Evolutionary conservation across 2,888 invertebrate species (phyloP).

Genomic region (Calliphora vomitoria): DNA sequence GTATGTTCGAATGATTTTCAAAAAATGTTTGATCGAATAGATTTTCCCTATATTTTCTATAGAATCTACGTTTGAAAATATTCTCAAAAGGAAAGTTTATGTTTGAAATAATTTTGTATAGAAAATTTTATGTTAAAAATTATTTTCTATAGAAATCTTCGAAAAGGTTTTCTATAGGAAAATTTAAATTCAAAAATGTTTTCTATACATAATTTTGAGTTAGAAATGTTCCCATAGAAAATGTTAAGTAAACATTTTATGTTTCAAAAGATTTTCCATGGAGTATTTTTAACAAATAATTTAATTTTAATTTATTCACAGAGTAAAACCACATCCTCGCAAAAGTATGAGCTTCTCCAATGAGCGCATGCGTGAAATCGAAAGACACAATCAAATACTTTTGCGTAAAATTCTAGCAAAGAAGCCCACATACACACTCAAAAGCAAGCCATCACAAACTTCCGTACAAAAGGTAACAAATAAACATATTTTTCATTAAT

Average conservation of each 20-base stretch:
- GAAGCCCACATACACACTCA: slow-evolving; percentile 78
- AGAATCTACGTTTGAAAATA: too few relatives aligned
- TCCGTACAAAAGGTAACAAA: slow-evolving; percentile 55
- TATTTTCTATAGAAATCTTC: too few relatives aligned
- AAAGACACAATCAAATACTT: slow-evolving; percentile 87
- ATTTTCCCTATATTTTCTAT: neutral
- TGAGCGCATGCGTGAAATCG: slow-evolving; percentile 87
- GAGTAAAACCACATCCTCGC: slow-evolving; percentile 73
- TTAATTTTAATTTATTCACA: neutral
- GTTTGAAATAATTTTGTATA: neutral
- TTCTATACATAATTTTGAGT: neutral
- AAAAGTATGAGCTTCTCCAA: slow-evolving; percentile 86
- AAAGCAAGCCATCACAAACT: slow-evolving; percentile 57
- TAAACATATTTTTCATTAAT: neutral
- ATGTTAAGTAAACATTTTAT: neutral
- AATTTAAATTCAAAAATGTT: too few relatives aligned
- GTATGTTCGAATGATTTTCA: too few relatives aligned
- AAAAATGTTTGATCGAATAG: too few relatives aligned
- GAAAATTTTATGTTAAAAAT: too few relatives aligned
- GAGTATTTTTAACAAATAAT: neutral
- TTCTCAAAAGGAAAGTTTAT: neutral
- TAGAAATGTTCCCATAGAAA: neutral
- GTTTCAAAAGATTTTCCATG: neutral
- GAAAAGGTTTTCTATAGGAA: too few relatives aligned
- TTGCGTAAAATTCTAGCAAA: slow-evolving; percentile 86